These are phyloP conservation scores for Odocoileus hemionus DNA, from an alignment of 2,113 vertebrate genomes.

Conservation along the genomic window DNA sequence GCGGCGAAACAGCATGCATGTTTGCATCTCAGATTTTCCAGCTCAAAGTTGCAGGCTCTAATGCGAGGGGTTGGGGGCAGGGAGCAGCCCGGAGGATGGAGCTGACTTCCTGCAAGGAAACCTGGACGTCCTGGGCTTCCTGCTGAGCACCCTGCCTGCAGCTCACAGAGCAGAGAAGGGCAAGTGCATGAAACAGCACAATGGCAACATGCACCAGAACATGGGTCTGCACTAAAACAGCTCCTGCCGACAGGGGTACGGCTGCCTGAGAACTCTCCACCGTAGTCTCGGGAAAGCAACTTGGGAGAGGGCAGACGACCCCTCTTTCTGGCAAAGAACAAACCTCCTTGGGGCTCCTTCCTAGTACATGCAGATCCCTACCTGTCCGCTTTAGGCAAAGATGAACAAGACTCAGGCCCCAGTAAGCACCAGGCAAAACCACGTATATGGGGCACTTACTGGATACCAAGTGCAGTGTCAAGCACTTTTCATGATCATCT, in stretches of 20 bases:
- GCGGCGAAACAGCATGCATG: not conserved
- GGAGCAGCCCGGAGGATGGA: too few relatives aligned
- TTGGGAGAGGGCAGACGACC: not conserved
- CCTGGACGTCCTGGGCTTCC: not conserved
- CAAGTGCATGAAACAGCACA: not conserved
- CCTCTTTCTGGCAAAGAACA: too few relatives aligned
- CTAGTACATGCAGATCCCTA: too few relatives aligned
- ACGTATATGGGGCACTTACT: not conserved
- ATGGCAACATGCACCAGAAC: rapidly evolving
- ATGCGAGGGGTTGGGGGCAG: not conserved
- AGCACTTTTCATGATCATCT: not conserved
- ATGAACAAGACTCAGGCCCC: not conserved
- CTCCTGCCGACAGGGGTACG: not conserved
- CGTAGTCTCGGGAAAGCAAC: not conserved
- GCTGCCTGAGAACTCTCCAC: not conserved
- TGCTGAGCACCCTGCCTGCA: not conserved
- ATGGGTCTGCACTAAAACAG: rapidly evolving
- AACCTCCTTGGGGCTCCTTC: too few relatives aligned
- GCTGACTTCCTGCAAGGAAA: not conserved
- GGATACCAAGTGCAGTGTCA: not conserved
- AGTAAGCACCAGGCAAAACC: not conserved
- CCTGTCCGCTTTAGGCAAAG: not conserved
- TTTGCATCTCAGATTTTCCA: not conserved
- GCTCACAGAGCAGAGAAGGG: not conserved
- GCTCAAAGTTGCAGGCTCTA: too few relatives aligned